A percentile compares a stretch with the other conserved stretches of the same genome.
Conservation (phyloP, 2,797 vertebrate genomes). For the Paratrypauchen microcephalus region DNA sequence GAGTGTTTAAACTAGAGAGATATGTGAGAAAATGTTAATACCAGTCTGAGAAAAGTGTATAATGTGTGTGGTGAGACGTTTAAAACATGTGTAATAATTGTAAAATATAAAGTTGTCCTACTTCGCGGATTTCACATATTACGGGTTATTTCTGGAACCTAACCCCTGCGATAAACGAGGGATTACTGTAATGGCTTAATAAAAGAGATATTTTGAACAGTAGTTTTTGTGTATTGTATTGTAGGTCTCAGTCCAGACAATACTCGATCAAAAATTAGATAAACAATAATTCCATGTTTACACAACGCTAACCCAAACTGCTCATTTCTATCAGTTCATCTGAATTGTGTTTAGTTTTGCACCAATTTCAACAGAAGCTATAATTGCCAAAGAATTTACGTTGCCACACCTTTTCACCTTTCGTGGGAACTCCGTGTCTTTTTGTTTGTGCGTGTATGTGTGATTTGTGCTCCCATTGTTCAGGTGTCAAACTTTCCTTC, state of each 20-base stretch:
- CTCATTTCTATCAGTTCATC: neutral
- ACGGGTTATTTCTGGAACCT: too few species aligned
- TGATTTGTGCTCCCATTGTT: conserved; percentile 46
- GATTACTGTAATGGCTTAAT: neutral
- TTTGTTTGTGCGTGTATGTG: conserved; percentile 41
- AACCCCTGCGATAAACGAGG: too few species aligned
- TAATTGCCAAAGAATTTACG: conserved; percentile 10
- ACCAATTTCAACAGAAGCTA: conserved; percentile 1
- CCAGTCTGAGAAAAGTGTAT: too few species aligned
- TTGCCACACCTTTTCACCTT: conserved; percentile 21
- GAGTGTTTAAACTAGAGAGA: too few species aligned
- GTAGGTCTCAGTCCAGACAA: neutral
- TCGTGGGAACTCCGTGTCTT: conserved; percentile 47
- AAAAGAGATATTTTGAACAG: neutral
- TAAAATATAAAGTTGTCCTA: too few species aligned
- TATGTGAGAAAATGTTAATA: too few species aligned
- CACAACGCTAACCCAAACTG: neutral
- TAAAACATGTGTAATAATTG: too few species aligned
- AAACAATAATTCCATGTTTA: neutral
- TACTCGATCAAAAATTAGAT: too few species aligned
- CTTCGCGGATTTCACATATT: too few species aligned
- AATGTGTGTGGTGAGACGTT: too few species aligned
- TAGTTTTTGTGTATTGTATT: neutral
- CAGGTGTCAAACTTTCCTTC: conserved; percentile 37
- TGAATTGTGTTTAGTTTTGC: neutral